These are phyloP conservation scores for Carassius auratus DNA, from an alignment of 2,113 vertebrate genomes.

Conservation along the genomic window DNA sequence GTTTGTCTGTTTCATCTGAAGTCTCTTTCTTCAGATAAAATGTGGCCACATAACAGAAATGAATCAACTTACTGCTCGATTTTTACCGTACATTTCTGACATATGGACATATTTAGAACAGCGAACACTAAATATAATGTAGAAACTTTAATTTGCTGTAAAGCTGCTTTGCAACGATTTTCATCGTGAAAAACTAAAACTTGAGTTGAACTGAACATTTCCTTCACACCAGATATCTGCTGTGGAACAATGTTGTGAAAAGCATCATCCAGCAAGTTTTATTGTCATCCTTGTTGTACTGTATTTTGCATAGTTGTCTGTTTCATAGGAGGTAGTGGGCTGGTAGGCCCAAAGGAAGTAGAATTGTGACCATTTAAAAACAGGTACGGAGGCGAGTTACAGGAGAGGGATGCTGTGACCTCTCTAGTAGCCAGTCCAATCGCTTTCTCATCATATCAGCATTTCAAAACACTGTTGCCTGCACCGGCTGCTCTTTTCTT, in stretches of 20 bases:
- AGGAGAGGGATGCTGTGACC: constrained; percentile 56
- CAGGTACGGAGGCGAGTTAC: constrained; percentile 36
- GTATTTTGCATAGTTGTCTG: not conserved
- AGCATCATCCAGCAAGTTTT: not conserved
- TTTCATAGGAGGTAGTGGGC: not conserved
- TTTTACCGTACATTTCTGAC: too few species aligned
- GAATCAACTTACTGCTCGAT: too few species aligned
- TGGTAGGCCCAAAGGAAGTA: not conserved
- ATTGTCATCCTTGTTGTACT: not conserved
- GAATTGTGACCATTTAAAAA: constrained; percentile 66
- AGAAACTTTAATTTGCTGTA: too few species aligned
- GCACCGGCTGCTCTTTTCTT: constrained; percentile 17
- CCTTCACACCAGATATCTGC: not conserved
- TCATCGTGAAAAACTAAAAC: too few species aligned
- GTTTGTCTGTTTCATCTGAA: not conserved
- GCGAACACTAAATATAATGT: too few species aligned
- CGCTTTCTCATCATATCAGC: constrained; percentile 46
- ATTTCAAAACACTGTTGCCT: constrained; percentile 28
- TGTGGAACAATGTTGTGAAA: not conserved
- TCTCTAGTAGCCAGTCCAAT: constrained; percentile 29
- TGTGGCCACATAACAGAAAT: not conserved
- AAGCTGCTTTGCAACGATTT: too few species aligned
- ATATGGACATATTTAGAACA: too few species aligned
- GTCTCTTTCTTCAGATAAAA: not conserved
- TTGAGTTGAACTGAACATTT: not conserved